Conservation (phyloP, 2,113 vertebrate species). For the Chloropsis cyanopogon region DNA sequence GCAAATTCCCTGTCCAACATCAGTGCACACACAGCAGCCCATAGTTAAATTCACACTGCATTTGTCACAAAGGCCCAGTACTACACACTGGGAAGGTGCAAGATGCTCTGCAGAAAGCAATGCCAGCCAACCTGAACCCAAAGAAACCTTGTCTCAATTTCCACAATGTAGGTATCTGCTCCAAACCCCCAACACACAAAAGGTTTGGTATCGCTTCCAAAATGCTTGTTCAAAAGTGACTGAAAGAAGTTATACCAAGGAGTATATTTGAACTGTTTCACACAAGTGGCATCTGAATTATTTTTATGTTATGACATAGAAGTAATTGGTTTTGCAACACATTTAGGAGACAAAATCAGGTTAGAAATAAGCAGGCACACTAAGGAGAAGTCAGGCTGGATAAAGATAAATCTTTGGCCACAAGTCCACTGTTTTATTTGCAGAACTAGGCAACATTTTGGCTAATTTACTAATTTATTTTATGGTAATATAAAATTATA, state of each 20-base stretch:
- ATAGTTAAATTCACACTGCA: not conserved
- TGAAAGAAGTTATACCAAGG: not conserved
- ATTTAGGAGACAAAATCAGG: not conserved
- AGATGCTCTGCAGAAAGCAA: not conserved
- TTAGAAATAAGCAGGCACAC: not conserved
- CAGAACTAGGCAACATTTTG: not conserved
- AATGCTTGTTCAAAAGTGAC: not conserved
- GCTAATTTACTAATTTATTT: not conserved
- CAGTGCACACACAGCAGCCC: not conserved
- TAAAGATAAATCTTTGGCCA: not conserved
- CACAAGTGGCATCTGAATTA: not conserved
- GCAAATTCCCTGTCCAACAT: not conserved
- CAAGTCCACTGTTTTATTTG: not conserved
- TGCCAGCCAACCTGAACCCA: accelerated
- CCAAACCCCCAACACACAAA: not conserved
- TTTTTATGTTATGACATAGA: not conserved
- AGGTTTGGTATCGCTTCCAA: not conserved
- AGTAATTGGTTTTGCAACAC: not conserved
- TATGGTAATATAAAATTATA: not conserved
- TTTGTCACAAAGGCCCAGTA: not conserved
- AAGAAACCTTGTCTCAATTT: not conserved
- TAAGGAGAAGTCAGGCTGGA: not conserved
- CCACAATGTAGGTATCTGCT: not conserved
- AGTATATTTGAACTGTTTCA: not conserved
- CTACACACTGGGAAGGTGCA: not conserved